These are phyloP conservation scores for Cyprinus carpio DNA, from an alignment of 2,113 vertebrate genomes.

Conservation along the genomic window DNA sequence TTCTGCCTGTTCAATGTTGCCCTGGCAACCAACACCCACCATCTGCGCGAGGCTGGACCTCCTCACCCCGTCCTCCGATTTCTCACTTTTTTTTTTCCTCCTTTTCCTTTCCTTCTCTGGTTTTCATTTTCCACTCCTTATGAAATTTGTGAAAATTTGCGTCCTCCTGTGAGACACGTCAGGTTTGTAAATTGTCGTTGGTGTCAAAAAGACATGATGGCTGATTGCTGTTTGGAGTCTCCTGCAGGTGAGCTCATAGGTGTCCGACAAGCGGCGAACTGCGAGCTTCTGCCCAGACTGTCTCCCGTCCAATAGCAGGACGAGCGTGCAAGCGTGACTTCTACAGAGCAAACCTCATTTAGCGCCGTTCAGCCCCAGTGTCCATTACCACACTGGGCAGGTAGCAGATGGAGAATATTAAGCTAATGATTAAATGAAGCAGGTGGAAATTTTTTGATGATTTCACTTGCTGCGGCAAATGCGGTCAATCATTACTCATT, in stretches of 20 bases:
- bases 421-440: conserved; percentile 55
- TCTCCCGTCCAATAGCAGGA: conserved; percentile 41
- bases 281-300: conserved; percentile 28
- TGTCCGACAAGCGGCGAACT: conserved; percentile 52
- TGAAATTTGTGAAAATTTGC: not conserved
- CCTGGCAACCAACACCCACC: conserved; percentile 62
- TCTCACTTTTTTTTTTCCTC: conserved; percentile 18
- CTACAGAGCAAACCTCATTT: conserved; percentile 55
- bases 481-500: conserved; percentile 47
- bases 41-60: conserved; percentile 58
- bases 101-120: conserved; percentile 19
- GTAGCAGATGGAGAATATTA: conserved; percentile 55
- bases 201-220: conserved; percentile 13
- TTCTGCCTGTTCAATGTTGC: conserved; percentile 61
- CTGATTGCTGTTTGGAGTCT: conserved; percentile 19
- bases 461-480: conserved; percentile 46
- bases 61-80: conserved; percentile 45
- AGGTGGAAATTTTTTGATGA: conserved; percentile 49
- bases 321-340: conserved; percentile 51
- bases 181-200: conserved; percentile 23
- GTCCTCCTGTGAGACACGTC: not conserved
- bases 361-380: conserved; percentile 32
- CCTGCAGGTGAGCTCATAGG: conserved; percentile 40
- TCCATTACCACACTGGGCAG: conserved; percentile 50
- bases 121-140: not conserved